Base-by-base conservation (phyloP, 2,888 invertebrate species). In the Conus canariensis region DNA sequence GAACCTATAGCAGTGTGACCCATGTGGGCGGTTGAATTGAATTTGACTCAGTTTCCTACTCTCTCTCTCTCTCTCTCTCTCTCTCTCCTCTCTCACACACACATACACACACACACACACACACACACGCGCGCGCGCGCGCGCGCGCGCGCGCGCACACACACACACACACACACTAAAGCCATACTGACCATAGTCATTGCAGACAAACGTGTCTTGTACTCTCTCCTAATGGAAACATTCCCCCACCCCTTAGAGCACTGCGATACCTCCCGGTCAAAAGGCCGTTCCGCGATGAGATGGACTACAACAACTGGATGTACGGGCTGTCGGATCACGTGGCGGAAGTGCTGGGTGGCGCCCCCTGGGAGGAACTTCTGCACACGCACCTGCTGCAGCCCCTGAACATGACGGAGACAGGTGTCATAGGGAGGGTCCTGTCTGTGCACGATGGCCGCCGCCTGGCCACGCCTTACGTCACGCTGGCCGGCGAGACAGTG, bases 301-400 rank as follows among this genome's bases (percentile, higher is more conserved):
- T 59, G 9, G 45, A 45, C 7, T 90, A 90, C 67, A 90, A 90
- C 80, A 90, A 90, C 86, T 90, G 90, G 90, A 88, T 90, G 90
- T 90, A 90, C 86, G 86, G 77, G 0, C 45, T 90, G 58, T 88
- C 88, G 4, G 88, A 80, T 3, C n/a, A 58, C 6, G 64, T 90
- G 16, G 67, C 59, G 0, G 88, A 85, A 56, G 88, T 80, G n/a
- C 25, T 88, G 88, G 77, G 85, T 9, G 88, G 86, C 14, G 86
- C 87, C 10, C n/a, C 86, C 14, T 90, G 90, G 90, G 85, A 88
- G 80, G 86, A 88, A 3, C 87, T 86, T 10, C 86, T 90, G 19
- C 59, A 56, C 16, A 60, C 74, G 1, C 88, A 77, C 77, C 56
- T 90, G 58, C 80, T 90, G 1, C 25, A 86, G 22, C 90, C 90